Conservation (phyloP, 2,888 invertebrate species). For the Chrysolina haemoptera region DNA sequence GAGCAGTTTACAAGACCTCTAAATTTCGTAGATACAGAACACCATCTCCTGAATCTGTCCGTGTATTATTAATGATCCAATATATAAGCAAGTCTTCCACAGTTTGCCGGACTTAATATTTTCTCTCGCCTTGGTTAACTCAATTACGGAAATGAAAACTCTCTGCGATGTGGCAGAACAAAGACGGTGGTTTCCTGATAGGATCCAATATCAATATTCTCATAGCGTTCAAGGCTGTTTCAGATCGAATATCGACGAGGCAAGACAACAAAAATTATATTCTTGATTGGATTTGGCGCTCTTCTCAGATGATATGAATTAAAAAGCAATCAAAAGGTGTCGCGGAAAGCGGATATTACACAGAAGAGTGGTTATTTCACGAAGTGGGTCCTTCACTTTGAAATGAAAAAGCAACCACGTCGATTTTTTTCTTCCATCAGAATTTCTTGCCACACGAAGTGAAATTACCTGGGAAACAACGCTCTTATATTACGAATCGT, state of each 20-base stretch:
- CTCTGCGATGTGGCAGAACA: neutral
- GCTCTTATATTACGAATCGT: no score
- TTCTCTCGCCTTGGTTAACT: neutral
- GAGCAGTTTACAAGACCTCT: no score
- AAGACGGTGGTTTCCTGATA: neutral
- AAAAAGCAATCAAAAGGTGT: neutral
- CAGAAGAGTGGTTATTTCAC: neutral
- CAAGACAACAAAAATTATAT: neutral
- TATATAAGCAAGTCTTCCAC: neutral
- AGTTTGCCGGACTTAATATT: neutral
- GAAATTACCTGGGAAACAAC: no score
- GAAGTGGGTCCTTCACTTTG: neutral
- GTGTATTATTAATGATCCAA: neutral
- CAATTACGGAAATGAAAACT: slow-evolving; percentile 1
- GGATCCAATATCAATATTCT: neutral
- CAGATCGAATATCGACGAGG: neutral
- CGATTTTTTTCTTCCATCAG: no score
- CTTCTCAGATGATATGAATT: neutral
- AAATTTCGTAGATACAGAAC: no score
- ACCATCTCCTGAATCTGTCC: neutral
- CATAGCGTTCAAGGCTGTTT: neutral
- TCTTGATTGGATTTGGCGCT: neutral
- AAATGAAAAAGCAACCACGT: no score
- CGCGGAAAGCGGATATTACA: neutral
- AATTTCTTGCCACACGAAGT: no score